Evolutionary conservation across 1,140 invertebrate species (phyloP), one percentile per base, ranked within the genome.

Genomic region (Trichogramma pretiosum): DNA sequence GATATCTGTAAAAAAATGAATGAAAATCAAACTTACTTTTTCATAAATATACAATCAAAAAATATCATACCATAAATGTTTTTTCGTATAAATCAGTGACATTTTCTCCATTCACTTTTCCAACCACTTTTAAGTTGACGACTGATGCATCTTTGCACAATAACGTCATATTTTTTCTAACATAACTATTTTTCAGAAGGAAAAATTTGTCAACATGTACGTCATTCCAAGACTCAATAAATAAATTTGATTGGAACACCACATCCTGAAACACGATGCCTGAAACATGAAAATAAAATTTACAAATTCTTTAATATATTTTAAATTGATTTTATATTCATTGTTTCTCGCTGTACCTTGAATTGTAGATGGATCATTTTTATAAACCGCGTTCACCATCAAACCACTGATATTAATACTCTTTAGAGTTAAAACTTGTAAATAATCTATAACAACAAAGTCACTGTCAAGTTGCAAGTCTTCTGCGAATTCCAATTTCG

Each of bases 51-150:
- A n/a, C n/a, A 34, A 38, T 37, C 4, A 44, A 45, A 45, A 41
- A 9, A 26, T 33, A 44, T 39, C 18, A 16, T 58, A 64, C 64
- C 64, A 54, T 62, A 5, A 66, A 59, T 8, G 62, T 65, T n/a
- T 57, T 54, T 10, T 55, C 16, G 22, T 59, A 64, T 17, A 67
- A 46, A 5, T 58, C 28, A 0, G 45, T 14, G 13, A 65, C 38
- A 28, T 48, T 30, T 0, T 56, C 14, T 0, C 33, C 35, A 24
- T 67, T 67, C 8, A 66, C 9, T 0, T 3, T 44, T 9, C 61
- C 58, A 17, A n/a, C 16, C 8, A 61, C 52, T 11, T 53, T 22
- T 8, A 65, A 23, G 9, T 56, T 50, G 11, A 52, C 41, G 0
- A 46, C 56, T 2, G 23, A 49, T 40, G 64, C 5, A 36, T 57